phyloP scores from a whole-genome alignment of 2,888 invertebrate genomes.

The Heterodera filipjevi region DNA sequence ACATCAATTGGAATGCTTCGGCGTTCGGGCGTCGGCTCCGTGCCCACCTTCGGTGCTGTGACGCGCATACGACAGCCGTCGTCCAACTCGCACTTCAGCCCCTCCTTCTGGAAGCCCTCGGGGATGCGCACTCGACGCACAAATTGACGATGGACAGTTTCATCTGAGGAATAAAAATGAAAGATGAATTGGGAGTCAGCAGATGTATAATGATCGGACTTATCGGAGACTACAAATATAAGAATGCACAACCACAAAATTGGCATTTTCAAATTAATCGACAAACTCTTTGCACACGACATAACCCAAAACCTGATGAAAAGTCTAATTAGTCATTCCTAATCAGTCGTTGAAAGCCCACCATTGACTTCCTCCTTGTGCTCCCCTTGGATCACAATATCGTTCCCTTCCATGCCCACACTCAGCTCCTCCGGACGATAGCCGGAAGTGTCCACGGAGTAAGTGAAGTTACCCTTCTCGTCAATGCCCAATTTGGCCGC shows the following conservation, averaged over 20 bases:
- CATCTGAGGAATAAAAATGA: not conserved
- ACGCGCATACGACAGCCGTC: not conserved
- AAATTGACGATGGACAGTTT: constrained; percentile 18
- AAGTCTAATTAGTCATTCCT: no score
- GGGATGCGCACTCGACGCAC: constrained; percentile 24
- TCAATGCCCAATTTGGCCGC: constrained; percentile 10
- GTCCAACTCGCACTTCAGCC: constrained; percentile 29
- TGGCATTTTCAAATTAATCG: no score
- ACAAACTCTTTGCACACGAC: no score
- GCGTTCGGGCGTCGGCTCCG: not conserved
- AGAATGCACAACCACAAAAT: no score
- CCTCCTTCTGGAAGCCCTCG: constrained; percentile 21
- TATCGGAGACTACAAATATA: no score
- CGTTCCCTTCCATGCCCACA: constrained; percentile 11
- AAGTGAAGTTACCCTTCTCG: constrained; percentile 11
- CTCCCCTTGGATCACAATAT: constrained; percentile 16
- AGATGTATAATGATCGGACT: no score
- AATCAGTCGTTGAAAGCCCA: not conserved
- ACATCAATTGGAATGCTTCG: constrained; percentile 16
- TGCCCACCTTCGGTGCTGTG: constrained; percentile 1
- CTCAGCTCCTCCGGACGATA: constrained; percentile 14
- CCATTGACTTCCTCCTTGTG: not conserved
- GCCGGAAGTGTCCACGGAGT: constrained; percentile 17
- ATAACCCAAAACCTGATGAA: no score
- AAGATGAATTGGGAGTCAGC: not conserved